These are phyloP conservation scores for Ellobius talpinus DNA, from an alignment of 2,113 vertebrate species.

Conservation along the genomic window DNA sequence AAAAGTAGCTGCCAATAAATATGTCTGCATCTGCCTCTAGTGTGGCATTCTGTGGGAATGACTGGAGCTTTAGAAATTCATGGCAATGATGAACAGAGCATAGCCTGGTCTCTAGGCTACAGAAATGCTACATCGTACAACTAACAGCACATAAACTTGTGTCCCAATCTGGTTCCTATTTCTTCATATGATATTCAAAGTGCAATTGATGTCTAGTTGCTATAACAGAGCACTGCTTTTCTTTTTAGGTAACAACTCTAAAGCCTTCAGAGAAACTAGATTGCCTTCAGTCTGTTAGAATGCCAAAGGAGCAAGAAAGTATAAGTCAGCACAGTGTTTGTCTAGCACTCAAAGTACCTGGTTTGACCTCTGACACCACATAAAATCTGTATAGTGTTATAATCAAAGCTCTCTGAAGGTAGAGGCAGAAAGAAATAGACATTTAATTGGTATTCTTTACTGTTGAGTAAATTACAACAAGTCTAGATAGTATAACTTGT, in stretches of 20 bases:
- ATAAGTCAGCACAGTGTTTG: not conserved
- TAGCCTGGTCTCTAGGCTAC: not conserved
- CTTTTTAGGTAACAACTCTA: conserved; percentile 22
- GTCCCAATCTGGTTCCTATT: not conserved
- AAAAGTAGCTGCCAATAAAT: not conserved
- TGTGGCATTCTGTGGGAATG: not conserved
- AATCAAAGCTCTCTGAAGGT: not conserved
- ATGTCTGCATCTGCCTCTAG: not conserved
- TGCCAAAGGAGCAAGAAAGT: not conserved
- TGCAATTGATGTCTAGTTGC: not conserved
- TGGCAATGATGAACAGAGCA: not conserved
- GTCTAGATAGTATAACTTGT: not conserved
- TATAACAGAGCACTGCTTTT: not conserved
- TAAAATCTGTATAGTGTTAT: not conserved
- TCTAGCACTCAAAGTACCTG: not conserved
- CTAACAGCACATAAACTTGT: not conserved
- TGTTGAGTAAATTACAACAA: not conserved
- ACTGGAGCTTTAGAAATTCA: not conserved
- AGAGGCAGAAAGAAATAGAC: not conserved
- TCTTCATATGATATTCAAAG: not conserved
- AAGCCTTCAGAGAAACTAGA: conserved; percentile 11
- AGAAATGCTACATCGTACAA: not conserved
- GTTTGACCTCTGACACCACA: not conserved
- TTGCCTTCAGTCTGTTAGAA: not conserved
- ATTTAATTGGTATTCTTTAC: not conserved